Percentiles rank a stretch among this genome's conserved stretches.
phyloP scores from a whole-genome alignment of 1,140 invertebrate species.

The Adoxophyes honmai region DNA sequence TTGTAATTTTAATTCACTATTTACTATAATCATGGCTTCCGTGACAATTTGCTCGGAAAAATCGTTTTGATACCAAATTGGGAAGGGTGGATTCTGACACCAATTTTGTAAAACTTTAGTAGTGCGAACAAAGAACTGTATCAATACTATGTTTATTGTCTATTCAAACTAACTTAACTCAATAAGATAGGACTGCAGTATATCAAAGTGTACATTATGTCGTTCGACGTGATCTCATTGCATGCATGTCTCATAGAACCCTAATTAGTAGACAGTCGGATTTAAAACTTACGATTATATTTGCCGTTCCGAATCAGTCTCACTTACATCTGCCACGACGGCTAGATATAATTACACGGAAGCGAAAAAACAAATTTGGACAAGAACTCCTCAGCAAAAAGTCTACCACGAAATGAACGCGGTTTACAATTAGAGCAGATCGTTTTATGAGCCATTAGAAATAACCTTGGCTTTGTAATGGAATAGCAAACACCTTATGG shows the following conservation, averaged over 20 bases:
- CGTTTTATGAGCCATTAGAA: constrained; percentile 51
- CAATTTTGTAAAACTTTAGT: no score
- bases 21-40: background rate
- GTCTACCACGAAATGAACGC: constrained; percentile 31
- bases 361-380: constrained; percentile 6
- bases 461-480: constrained; percentile 34
- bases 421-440: constrained; percentile 54
- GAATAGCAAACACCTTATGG: constrained; percentile 29
- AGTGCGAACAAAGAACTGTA: no score
- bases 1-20: background rate
- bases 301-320: background rate
- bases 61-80: background rate
- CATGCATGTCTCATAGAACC: no score
- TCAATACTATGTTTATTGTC: no score
- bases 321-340: background rate
- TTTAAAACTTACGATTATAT: no score
- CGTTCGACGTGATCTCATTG: no score
- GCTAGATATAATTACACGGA: constrained; percentile 12
- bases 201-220: no score
- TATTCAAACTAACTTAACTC: no score
- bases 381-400: constrained; percentile 27
- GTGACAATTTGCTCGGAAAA: background rate
- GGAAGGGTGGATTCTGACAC: background rate
- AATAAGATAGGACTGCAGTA: no score
- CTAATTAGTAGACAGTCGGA: no score